A percentile compares a stretch with the other conserved stretches of the same genome.
These are phyloP conservation scores for Clavelina lepadiformis DNA, from an alignment of 23 tunicate genomes.

Conservation along the genomic window DNA sequence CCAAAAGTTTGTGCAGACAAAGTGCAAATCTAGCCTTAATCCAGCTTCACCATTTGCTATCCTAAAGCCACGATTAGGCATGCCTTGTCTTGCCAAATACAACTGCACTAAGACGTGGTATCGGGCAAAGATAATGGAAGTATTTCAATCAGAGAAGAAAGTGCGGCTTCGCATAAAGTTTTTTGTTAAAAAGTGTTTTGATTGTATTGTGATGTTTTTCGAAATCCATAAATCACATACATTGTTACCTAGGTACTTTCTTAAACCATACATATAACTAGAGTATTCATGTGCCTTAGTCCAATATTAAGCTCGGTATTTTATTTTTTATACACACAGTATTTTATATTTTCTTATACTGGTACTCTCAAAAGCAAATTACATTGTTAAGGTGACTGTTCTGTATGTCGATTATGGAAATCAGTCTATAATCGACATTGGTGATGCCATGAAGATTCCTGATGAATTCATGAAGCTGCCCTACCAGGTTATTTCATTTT, in stretches of 20 bases:
- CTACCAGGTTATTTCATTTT: slow-evolving; percentile 24
- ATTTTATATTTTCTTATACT: too few species aligned
- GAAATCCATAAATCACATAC: too few species aligned
- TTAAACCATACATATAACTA: too few species aligned
- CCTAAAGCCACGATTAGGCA: slow-evolving; percentile 3
- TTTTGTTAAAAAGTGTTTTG: too few species aligned
- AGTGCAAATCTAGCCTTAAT: slow-evolving; percentile 5
- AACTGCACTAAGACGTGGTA: slow-evolving; percentile 34
- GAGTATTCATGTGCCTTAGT: too few species aligned
- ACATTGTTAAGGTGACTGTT: slow-evolving; percentile 18
- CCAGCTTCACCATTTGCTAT: slow-evolving; percentile 32
- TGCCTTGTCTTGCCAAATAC: slow-evolving; percentile 55
- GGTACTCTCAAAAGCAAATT: too few species aligned
- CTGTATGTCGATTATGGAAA: slow-evolving; percentile 67
- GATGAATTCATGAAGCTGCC: slow-evolving; percentile 54
- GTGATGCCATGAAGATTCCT: slow-evolving; percentile 43
- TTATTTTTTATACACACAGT: too few species aligned
- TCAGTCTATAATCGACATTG: slow-evolving; percentile 20
- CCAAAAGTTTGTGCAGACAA: slow-evolving; percentile 33
- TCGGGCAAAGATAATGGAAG: slow-evolving; percentile 37
- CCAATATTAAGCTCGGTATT: too few species aligned
- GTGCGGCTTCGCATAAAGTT: too few species aligned
- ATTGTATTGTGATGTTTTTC: too few species aligned
- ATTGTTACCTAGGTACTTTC: too few species aligned
- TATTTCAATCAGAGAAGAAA: slow-evolving; percentile 17